These are phyloP conservation scores for Gadopsis bispinosus DNA, from an alignment of 2,797 vertebrate genomes.

Conservation along the genomic window DNA sequence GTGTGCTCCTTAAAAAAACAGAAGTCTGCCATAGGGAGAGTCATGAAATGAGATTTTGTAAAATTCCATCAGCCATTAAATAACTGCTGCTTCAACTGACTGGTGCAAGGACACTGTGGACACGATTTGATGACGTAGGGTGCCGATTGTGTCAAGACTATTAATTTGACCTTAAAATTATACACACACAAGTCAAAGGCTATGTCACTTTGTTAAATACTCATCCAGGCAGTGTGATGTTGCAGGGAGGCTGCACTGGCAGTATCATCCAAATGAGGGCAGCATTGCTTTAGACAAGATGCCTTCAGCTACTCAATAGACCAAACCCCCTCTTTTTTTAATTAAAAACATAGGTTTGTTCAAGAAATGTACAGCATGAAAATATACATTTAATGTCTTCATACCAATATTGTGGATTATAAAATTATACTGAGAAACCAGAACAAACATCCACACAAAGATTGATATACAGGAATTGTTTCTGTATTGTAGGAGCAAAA, in stretches of 20 bases:
- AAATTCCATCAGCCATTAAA: constrained; percentile 2
- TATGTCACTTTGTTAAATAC: constrained; percentile 26
- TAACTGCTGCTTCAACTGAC: not conserved
- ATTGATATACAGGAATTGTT: constrained; percentile 42
- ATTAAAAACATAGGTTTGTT: constrained; percentile 86
- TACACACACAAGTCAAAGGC: constrained; percentile 25
- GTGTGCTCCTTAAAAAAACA: constrained; percentile 3
- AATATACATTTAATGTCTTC: constrained; percentile 91
- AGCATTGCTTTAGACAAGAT: constrained; percentile 65
- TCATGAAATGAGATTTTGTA: constrained; percentile 7
- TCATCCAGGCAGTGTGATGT: constrained; percentile 5
- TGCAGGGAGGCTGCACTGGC: constrained; percentile 18
- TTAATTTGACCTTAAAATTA: constrained; percentile 39
- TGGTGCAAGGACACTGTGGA: not conserved
- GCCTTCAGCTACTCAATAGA: constrained; percentile 12
- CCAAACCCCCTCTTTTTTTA: constrained; percentile 64
- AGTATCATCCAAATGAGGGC: constrained; percentile 63
- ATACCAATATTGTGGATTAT: constrained; percentile 86
- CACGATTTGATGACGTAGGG: not conserved
- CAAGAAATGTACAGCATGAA: constrained; percentile 91
- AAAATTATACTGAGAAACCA: constrained; percentile 77
- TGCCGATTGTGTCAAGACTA: constrained; percentile 1
- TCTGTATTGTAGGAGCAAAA: constrained; percentile 75
- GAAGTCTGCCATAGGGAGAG: constrained; percentile 3
- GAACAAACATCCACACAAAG: constrained; percentile 74